Percentiles rank a stretch among this genome's conserved stretches.
These are phyloP conservation scores for Sebastes miniatus DNA, from an alignment of 2,797 vertebrate genomes.

Conservation along the genomic window DNA sequence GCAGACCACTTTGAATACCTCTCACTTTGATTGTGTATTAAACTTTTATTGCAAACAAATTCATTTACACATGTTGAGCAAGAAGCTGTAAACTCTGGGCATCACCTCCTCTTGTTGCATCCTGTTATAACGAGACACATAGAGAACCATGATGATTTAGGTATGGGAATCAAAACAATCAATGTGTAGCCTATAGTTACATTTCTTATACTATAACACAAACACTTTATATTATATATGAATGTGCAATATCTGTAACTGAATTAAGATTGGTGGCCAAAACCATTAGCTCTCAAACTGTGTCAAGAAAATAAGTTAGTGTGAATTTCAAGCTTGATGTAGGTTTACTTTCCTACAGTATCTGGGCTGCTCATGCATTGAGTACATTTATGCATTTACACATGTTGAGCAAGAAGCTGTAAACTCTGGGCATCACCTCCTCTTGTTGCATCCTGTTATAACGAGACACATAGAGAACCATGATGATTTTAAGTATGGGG, in stretches of 20 bases:
- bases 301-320: neutral
- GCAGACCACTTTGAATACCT: neutral
- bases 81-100: neutral
- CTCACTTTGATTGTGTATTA: neutral
- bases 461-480: neutral
- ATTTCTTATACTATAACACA: neutral
- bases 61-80: neutral
- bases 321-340: neutral
- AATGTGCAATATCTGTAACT: fast-evolving
- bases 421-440: neutral
- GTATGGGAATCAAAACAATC: neutral
- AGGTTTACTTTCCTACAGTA: neutral
- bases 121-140: neutral
- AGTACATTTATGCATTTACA: neutral
- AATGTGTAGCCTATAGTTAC: fast-evolving
- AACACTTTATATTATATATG: neutral
- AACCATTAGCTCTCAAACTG: too few species aligned
- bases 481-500: too few species aligned
- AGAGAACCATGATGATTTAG: neutral
- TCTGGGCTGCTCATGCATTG: too few species aligned
- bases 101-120: neutral
- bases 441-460: neutral
- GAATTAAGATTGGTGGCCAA: neutral
- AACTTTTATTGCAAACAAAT: neutral
- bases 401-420: neutral